A percentile compares a stretch with the other conserved stretches of the same genome.
Evolutionary conservation across 2,888 invertebrate genomes (phyloP).

Genomic region (Drosophila stalkeri): DNA sequence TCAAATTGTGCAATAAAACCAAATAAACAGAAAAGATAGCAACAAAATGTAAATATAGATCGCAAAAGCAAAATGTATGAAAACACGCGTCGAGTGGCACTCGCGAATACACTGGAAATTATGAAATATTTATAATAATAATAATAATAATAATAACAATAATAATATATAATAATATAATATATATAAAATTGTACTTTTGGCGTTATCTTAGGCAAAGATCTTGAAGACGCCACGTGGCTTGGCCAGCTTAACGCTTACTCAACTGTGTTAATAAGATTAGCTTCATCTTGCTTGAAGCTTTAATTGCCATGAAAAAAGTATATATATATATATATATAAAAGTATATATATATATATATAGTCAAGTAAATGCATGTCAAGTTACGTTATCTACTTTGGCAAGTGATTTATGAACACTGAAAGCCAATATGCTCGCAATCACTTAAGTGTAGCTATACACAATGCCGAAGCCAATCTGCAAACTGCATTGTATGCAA

Average conservation of each 20-base stretch:
- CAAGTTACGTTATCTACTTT: background rate
- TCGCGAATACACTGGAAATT: background rate
- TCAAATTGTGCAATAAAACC: conserved; percentile 60
- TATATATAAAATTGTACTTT: background rate
- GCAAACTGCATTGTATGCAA: conserved; percentile 74
- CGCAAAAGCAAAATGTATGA: conserved; percentile 30
- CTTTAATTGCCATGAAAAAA: background rate
- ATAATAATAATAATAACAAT: background rate
- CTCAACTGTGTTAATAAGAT: background rate
- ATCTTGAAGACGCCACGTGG: background rate
- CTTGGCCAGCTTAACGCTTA: background rate
- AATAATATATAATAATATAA: background rate
- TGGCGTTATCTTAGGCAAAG: background rate
- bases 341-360: background rate
- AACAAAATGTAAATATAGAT: conserved; percentile 8
- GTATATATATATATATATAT: background rate
- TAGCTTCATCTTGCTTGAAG: background rate
- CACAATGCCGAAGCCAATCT: conserved; percentile 32
- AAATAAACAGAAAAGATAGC: conserved; percentile 30
- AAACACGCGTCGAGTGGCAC: background rate
- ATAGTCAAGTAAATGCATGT: background rate
- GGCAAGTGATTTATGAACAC: background rate
- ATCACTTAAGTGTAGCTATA: conserved; percentile 1
- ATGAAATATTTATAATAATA: background rate
- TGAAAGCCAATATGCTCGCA: conserved; percentile 9